These are phyloP conservation scores for Mastomys coucha DNA, from an alignment of 2,113 vertebrate species.

Conservation along the genomic window DNA sequence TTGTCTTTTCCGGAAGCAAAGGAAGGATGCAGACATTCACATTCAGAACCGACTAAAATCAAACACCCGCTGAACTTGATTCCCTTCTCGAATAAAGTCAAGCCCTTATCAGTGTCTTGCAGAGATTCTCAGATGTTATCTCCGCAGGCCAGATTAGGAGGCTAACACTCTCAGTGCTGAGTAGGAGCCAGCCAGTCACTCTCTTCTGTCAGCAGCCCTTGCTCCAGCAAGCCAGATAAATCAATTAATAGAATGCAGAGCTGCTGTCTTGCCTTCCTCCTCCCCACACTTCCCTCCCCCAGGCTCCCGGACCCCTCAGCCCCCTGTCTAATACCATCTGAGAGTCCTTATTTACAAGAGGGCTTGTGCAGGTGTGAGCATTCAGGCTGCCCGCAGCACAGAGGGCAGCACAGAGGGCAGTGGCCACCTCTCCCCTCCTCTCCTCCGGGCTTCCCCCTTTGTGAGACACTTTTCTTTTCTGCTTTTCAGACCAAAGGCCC, in stretches of 20 bases:
- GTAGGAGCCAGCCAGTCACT: conserved; percentile 88
- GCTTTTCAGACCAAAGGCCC: conserved; percentile 89
- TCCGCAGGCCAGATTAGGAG: conserved; percentile 92
- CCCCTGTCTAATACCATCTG: conserved; percentile 89
- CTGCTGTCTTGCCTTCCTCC: conserved; percentile 67
- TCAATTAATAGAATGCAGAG: conserved; percentile 86
- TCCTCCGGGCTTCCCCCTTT: conserved; percentile 90
- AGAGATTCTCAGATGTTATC: conserved; percentile 95
- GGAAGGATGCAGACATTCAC: conserved; percentile 53
- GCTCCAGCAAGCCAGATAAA: conserved; percentile 82
- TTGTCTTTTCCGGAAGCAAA: conserved; percentile 63
- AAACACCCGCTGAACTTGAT: conserved; percentile 60
- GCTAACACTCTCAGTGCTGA: conserved; percentile 89
- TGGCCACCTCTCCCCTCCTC: conserved; percentile 78
- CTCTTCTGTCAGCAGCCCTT: conserved; percentile 82
- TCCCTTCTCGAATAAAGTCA: background rate
- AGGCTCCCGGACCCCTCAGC: conserved; percentile 78
- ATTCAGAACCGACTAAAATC: conserved; percentile 62
- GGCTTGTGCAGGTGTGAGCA: conserved; percentile 94
- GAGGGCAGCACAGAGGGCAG: conserved; percentile 82
- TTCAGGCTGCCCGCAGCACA: conserved; percentile 86
- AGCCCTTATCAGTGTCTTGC: conserved; percentile 92
- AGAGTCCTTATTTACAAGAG: conserved; percentile 90
- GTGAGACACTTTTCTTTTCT: conserved; percentile 93
- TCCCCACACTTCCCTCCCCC: conserved; percentile 52